These are phyloP conservation scores for Patella ulyssiponensis DNA, from an alignment of 2,888 invertebrate species.

Conservation along the genomic window DNA sequence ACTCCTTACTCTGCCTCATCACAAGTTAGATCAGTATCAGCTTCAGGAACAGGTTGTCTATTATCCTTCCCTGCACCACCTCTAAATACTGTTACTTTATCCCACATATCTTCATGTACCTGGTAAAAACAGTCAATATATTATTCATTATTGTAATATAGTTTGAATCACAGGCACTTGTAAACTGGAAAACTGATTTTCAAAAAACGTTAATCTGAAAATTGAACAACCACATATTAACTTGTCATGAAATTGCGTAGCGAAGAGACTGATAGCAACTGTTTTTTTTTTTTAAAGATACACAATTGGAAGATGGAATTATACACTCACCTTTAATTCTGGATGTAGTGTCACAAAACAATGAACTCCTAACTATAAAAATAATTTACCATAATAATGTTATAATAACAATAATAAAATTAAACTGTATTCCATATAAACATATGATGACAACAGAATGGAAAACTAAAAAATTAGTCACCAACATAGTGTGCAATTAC, in stretches of 20 bases:
- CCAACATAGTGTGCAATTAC: too few relatives aligned
- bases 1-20: constrained; percentile 24
- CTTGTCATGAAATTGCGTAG: too few relatives aligned
- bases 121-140: constrained; percentile 32
- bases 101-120: constrained; percentile 44
- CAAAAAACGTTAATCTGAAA: too few relatives aligned
- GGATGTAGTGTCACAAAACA: constrained; percentile 57
- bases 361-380: constrained; percentile 60
- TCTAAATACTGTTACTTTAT: constrained; percentile 38
- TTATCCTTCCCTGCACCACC: constrained; percentile 33
- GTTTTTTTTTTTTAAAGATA: too few relatives aligned
- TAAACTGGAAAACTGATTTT: not conserved
- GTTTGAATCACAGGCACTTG: not conserved
- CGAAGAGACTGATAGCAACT: too few relatives aligned
- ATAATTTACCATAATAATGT: too few relatives aligned
- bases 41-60: constrained; percentile 34
- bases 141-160: not conserved
- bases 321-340: constrained; percentile 53
- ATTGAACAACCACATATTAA: too few relatives aligned
- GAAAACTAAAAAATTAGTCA: too few relatives aligned
- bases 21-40: constrained; percentile 36
- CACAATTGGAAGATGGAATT: too few relatives aligned
- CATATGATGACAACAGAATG: too few relatives aligned
- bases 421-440: too few relatives aligned
- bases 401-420: too few relatives aligned